Evolutionary conservation across 2,888 invertebrate genomes (phyloP).

Genomic region (Zootermopsis nevadensis): DNA sequence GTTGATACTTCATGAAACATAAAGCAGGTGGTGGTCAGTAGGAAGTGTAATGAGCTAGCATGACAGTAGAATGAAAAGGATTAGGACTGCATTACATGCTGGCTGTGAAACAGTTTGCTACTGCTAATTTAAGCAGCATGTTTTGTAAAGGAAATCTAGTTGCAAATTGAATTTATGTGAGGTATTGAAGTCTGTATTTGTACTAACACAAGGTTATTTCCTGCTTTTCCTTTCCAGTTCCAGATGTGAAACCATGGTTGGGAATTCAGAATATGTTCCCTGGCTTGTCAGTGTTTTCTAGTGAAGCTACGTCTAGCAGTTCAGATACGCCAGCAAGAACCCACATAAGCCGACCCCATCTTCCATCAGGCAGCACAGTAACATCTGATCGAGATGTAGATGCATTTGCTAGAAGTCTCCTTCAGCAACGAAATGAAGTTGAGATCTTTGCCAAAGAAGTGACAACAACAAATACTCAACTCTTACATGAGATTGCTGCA

Average conservation of each 20-base stretch:
- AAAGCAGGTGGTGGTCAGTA: no score
- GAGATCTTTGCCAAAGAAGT: conserved; percentile 38
- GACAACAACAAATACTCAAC: conserved; percentile 2
- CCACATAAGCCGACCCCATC: background rate
- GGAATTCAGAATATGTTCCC: background rate
- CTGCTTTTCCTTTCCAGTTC: conserved; percentile 8
- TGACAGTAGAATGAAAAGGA: no score
- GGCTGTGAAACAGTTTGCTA: no score
- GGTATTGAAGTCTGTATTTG: background rate
- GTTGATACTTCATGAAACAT: no score
- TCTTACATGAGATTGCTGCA: background rate
- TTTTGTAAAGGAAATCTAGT: no score
- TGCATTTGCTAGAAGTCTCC: conserved; percentile 22
- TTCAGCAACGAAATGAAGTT: background rate
- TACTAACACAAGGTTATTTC: background rate
- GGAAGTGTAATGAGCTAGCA: no score
- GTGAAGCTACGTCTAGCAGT: background rate
- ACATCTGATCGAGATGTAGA: conserved; percentile 12
- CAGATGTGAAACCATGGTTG: conserved; percentile 24
- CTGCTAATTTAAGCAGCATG: no score
- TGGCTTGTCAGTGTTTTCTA: background rate
- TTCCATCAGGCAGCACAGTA: background rate
- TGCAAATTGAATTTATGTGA: no score
- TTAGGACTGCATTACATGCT: no score
- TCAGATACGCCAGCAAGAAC: background rate